Conservation (phyloP, 2,888 invertebrate genomes). For the Strigamia transsilvanica region DNA sequence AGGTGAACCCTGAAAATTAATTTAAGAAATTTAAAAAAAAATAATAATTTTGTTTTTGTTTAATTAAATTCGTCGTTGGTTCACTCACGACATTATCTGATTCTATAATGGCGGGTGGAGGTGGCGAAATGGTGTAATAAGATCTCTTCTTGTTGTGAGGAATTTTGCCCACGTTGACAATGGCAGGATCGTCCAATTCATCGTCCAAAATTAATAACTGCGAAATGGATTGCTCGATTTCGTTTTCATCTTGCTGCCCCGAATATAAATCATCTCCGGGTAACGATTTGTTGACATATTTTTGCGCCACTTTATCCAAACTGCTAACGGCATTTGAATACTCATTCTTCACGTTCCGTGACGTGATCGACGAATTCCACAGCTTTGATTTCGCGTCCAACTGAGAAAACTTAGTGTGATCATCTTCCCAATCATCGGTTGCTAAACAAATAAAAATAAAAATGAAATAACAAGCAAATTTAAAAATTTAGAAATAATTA, state of each 20-base stretch:
- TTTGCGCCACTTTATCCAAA: neutral
- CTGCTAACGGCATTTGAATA: neutral
- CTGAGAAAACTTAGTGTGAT: constrained; percentile 75
- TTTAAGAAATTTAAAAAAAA: neutral
- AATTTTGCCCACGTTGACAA: constrained; percentile 56
- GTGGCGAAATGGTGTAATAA: constrained; percentile 57
- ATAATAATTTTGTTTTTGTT: neutral
- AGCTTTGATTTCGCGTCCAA: constrained; percentile 65
- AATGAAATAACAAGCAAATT: neutral
- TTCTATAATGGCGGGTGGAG: constrained; percentile 59
- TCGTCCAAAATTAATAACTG: constrained; percentile 62
- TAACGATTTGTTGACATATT: neutral
- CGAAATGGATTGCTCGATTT: constrained; percentile 62
- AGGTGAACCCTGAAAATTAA: constrained; percentile 58
- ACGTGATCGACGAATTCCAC: neutral
- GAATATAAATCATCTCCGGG: neutral
- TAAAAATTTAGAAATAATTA: too few species aligned
- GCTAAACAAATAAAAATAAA: constrained; percentile 14
- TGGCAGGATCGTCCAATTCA: constrained; percentile 59
- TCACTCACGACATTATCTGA: constrained; percentile 58
- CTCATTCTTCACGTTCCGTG: neutral
- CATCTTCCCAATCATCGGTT: constrained; percentile 74
- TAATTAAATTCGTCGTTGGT: neutral
- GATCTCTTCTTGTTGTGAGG: neutral
- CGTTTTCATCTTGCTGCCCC: constrained; percentile 55